Conservation (phyloP, 2,797 vertebrate species). For the Danio choprae region DNA sequence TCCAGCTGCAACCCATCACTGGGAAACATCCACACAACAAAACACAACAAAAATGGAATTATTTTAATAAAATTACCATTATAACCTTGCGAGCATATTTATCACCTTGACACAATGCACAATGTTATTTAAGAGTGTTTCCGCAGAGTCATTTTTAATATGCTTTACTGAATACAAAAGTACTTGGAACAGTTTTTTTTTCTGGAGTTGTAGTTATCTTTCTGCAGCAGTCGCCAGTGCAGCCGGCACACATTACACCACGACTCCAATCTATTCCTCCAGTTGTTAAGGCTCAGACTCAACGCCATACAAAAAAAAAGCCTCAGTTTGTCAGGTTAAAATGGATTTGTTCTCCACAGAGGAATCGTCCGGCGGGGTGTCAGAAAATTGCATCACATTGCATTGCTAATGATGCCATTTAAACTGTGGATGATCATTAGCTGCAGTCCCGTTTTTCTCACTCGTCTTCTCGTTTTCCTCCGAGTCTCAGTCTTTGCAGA, state of each 20-base stretch:
- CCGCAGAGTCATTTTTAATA: not conserved
- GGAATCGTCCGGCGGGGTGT: constrained; percentile 43
- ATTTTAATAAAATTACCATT: not conserved
- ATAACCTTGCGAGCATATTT: not conserved
- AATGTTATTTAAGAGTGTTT: not conserved
- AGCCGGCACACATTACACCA: constrained; percentile 4
- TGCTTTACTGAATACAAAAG: not conserved
- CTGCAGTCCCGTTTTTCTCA: constrained; percentile 7
- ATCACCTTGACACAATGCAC: not conserved
- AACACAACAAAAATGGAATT: no score
- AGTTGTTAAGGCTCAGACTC: constrained; percentile 32
- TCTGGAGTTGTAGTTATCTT: not conserved
- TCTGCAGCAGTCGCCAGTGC: not conserved
- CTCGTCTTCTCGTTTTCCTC: not conserved
- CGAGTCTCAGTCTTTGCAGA: constrained; percentile 19
- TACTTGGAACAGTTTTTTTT: not conserved
- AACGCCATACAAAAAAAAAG: constrained; percentile 11
- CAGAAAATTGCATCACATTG: constrained; percentile 52
- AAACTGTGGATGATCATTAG: constrained; percentile 53
- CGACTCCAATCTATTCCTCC: constrained; percentile 21
- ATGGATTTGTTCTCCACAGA: constrained; percentile 48
- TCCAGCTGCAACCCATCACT: no score
- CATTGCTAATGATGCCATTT: constrained; percentile 51
- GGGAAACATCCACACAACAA: no score
- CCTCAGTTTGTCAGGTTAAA: constrained; percentile 31